These are phyloP conservation scores for Pantelozetes paolii DNA, from an alignment of 2,888 invertebrate genomes.

Conservation along the genomic window DNA sequence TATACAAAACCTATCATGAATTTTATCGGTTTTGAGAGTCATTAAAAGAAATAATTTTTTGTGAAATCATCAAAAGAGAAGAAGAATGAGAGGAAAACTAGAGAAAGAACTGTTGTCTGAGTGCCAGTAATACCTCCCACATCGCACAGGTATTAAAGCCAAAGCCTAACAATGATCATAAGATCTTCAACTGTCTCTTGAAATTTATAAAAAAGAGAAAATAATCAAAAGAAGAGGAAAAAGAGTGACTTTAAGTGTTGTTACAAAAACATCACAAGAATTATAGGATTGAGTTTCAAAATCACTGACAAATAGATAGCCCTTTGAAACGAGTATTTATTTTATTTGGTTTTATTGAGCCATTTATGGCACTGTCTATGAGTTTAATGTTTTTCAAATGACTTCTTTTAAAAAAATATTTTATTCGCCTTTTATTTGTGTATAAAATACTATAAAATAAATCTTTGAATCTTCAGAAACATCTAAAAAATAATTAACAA, in stretches of 20 bases:
- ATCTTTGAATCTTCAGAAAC: neutral
- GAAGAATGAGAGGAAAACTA: neutral
- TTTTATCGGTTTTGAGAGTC: slow-evolving; percentile 21
- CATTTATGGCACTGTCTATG: neutral
- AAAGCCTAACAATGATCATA: neutral
- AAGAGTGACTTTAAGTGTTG: slow-evolving; percentile 6
- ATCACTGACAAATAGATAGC: neutral
- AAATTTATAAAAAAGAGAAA: neutral
- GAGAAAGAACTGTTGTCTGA: neutral
- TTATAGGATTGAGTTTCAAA: neutral
- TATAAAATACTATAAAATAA: neutral
- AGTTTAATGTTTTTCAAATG: slow-evolving; percentile 19
- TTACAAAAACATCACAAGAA: neutral
- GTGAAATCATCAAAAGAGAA: neutral
- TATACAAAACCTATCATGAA: neutral
- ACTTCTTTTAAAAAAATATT: neutral
- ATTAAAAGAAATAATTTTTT: slow-evolving; percentile 13
- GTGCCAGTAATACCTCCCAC: neutral
- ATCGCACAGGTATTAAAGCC: neutral
- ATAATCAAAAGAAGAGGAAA: neutral
- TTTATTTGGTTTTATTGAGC: slow-evolving; percentile 17
- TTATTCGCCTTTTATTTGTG: neutral
- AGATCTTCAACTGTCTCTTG: neutral
- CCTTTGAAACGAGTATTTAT: neutral
- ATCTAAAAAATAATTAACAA: neutral